Conservation (phyloP, 2,888 invertebrate species). For the Tanaodytes sp. region DNA sequence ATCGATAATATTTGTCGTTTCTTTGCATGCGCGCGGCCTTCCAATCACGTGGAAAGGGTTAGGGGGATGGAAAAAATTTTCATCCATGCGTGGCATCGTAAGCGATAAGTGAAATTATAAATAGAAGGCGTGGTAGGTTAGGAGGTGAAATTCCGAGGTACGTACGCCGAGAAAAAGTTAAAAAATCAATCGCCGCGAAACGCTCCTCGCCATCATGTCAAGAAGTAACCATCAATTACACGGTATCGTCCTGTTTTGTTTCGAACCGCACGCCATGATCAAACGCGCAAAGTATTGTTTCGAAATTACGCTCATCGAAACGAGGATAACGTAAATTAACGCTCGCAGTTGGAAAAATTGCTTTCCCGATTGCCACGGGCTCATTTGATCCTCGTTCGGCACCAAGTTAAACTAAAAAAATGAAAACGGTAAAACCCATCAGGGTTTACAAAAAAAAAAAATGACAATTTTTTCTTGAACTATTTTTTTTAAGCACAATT, state of each 20-base stretch:
- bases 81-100: constrained; percentile 46
- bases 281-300: constrained; percentile 41
- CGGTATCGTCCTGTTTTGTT: constrained; percentile 44
- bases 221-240: constrained; percentile 51
- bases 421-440: no score
- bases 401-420: no score
- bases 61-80: constrained; percentile 38
- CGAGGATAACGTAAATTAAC: constrained; percentile 46
- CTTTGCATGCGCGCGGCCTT: constrained; percentile 34
- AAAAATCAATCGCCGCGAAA: constrained; percentile 47
- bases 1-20: constrained; percentile 42
- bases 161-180: constrained; percentile 35
- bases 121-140: constrained; percentile 53
- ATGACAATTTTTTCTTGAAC: no score
- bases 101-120: constrained; percentile 55
- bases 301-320: constrained; percentile 42
- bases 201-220: constrained; percentile 39
- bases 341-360: constrained; percentile 41
- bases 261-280: constrained; percentile 35
- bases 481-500: no score
- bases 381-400: no score
- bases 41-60: constrained; percentile 47
- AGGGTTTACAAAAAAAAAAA: no score
- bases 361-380: constrained; percentile 40
- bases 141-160: constrained; percentile 49